Conservation (phyloP, 2,113 vertebrate genomes). For the Cyprinus carpio region DNA sequence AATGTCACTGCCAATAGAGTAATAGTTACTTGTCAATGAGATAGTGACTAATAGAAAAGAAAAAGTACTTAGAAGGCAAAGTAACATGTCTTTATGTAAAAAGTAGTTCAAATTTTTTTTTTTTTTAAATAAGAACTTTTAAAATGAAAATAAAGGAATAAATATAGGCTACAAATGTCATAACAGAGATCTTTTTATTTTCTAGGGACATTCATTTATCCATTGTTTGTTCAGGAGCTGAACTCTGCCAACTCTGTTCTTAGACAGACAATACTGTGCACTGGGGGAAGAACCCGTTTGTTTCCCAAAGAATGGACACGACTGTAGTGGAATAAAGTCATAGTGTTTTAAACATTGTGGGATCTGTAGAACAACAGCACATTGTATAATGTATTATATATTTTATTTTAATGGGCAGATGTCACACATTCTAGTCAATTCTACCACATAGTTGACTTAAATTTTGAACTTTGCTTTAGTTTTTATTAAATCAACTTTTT, state of each 20-base stretch:
- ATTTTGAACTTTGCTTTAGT: not conserved
- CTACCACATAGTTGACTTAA: not conserved
- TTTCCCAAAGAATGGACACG: not conserved
- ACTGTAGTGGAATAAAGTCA: conserved; percentile 3
- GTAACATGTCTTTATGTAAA: too few relatives aligned
- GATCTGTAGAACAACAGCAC: not conserved
- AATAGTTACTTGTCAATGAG: not conserved
- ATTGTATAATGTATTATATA: not conserved
- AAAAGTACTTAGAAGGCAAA: not conserved
- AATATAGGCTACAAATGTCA: not conserved
- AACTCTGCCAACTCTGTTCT: not conserved
- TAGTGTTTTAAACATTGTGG: not conserved
- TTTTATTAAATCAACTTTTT: not conserved
- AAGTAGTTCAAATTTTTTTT: too few relatives aligned
- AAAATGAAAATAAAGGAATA: too few relatives aligned
- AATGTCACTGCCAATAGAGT: not conserved
- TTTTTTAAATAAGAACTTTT: too few relatives aligned
- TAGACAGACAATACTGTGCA: conserved; percentile 6
- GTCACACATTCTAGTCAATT: not conserved
- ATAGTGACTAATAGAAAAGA: not conserved
- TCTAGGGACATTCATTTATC: not conserved
- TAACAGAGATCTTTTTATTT: not conserved
- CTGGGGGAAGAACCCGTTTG: not conserved
- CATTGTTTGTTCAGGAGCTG: not conserved
- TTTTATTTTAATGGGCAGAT: not conserved